Evolutionary conservation across 1,140 invertebrate species (phyloP).

Genomic region (Pseudomyrmex cubaensis): DNA sequence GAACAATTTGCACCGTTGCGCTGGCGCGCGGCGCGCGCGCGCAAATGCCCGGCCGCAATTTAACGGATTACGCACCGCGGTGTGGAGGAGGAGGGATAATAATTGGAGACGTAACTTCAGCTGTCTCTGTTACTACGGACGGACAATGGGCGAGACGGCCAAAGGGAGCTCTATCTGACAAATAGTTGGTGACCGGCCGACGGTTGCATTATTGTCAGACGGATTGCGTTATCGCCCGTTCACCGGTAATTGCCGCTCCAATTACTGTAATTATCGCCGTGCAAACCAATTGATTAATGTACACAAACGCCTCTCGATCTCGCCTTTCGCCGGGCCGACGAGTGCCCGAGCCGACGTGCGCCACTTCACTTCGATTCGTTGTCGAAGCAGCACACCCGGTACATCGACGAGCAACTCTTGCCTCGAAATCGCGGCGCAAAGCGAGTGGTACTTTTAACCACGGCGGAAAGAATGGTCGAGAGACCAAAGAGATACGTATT

Average conservation of each 20-base stretch:
- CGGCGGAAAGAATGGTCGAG: conserved; percentile 60
- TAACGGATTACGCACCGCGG: conserved; percentile 56
- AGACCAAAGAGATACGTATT: conserved; percentile 62
- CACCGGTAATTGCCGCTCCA: conserved; percentile 53
- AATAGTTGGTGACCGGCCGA: conserved; percentile 49
- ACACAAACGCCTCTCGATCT: conserved; percentile 44
- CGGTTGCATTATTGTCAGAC: conserved; percentile 52
- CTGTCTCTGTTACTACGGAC: conserved; percentile 26
- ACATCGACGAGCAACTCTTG: conserved; percentile 21
- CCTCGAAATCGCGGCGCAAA: conserved; percentile 22
- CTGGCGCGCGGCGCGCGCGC: conserved; percentile 27
- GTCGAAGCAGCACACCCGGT: conserved; percentile 49
- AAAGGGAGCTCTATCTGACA: conserved; percentile 43
- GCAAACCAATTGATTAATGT: conserved; percentile 63
- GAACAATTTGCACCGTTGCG: conserved; percentile 47
- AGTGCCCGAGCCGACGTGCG: conserved; percentile 14
- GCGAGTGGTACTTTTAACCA: conserved; percentile 1
- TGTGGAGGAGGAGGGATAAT: conserved; percentile 44
- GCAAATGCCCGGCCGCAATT: conserved; percentile 39
- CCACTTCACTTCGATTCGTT: conserved; percentile 3
- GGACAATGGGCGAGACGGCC: conserved; percentile 45
- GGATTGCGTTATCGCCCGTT: conserved; percentile 58
- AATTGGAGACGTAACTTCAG: conserved; percentile 58
- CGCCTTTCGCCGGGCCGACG: conserved; percentile 47
- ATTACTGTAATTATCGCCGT: conserved; percentile 62